Percentiles rank a stretch among this genome's conserved stretches.
Evolutionary conservation across 2,113 vertebrate species (phyloP).

Genomic region (Tor tambroides): DNA sequence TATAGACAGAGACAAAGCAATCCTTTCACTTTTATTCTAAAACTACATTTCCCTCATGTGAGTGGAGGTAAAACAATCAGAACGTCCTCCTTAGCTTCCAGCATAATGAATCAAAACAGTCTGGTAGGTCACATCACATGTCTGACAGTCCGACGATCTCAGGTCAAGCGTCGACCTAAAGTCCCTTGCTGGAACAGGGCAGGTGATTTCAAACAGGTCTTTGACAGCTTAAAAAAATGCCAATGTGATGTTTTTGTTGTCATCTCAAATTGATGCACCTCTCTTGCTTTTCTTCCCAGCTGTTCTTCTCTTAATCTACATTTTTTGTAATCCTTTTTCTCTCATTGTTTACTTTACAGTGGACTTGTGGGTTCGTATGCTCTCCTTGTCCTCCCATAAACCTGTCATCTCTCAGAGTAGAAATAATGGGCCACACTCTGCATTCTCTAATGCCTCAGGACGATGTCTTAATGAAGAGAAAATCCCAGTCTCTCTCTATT

Average conservation of each 20-base stretch:
- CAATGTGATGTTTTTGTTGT: conserved; percentile 5
- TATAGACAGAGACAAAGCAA: background rate
- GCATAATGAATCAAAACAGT: background rate
- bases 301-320: background rate
- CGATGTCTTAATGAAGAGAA: conserved; percentile 6
- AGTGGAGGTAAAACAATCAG: background rate
- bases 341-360: conserved; percentile 10
- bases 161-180: background rate
- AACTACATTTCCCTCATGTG: background rate
- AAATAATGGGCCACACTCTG: conserved; percentile 19
- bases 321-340: background rate
- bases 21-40: background rate
- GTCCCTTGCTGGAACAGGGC: background rate
- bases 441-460: conserved; percentile 26
- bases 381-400: conserved; percentile 15
- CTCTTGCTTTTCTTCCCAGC: background rate
- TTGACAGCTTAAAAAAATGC: background rate
- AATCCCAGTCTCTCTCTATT: background rate
- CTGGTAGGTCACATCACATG: background rate
- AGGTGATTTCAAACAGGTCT: conserved; percentile 19
- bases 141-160: conserved; percentile 1
- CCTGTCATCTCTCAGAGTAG: conserved; percentile 5
- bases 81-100: background rate
- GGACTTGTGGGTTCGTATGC: background rate
- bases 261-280: background rate